phyloP scores from a whole-genome alignment of 2,797 vertebrate genomes.

The Pagetopsis macropterus region DNA sequence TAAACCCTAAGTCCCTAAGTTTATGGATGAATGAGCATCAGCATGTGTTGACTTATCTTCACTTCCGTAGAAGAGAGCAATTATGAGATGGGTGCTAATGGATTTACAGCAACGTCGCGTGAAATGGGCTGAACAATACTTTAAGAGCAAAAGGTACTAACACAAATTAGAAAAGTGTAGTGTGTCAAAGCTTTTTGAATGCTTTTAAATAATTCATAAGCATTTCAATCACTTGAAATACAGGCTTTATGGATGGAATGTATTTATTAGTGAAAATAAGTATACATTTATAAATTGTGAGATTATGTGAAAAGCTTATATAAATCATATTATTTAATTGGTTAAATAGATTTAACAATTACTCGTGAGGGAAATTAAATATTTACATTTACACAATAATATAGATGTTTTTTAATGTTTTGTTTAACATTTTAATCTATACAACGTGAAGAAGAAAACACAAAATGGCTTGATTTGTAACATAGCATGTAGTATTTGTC shows the following conservation, averaged over 20 bases:
- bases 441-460: background rate
- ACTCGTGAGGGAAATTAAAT: background rate
- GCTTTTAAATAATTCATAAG: background rate
- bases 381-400: background rate
- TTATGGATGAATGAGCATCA: background rate
- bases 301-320: no score
- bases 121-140: background rate
- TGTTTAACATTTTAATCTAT: background rate
- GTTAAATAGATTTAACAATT: background rate
- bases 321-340: background rate
- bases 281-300: background rate
- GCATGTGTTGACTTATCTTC: background rate
- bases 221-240: background rate
- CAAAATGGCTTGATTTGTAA: no score
- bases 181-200: background rate
- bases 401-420: background rate
- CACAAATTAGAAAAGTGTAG: background rate
- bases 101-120: background rate
- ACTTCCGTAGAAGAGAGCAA: background rate
- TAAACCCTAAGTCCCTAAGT: conserved; percentile 20
- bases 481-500: no score
- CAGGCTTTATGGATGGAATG: no score
- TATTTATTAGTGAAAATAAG: background rate
- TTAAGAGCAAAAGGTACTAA: background rate
- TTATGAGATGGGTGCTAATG: background rate